These are phyloP conservation scores for Leptinotarsa rubiginosa DNA, from an alignment of 2,888 invertebrate species.

Conservation along the genomic window DNA sequence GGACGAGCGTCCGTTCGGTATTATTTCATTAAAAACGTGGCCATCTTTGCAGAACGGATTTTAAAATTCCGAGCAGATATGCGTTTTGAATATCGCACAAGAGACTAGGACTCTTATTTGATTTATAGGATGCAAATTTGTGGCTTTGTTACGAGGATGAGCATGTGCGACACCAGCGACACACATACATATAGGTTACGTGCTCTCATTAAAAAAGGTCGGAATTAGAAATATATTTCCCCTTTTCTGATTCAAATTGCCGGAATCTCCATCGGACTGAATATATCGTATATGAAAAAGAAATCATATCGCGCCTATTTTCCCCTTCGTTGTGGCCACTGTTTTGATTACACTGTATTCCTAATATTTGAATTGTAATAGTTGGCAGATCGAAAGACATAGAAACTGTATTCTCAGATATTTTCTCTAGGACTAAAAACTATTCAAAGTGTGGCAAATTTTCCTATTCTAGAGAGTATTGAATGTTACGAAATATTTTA, in stretches of 20 bases:
- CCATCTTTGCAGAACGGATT: constrained; percentile 65
- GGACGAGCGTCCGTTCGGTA: constrained; percentile 52
- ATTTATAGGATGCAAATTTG: constrained; percentile 61
- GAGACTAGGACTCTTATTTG: constrained; percentile 64
- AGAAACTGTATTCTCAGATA: no score
- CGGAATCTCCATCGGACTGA: not conserved
- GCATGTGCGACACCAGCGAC: constrained; percentile 19
- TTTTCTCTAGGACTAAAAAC: no score
- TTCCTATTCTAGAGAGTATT: no score
- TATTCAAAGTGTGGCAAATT: no score
- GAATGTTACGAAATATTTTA: no score
- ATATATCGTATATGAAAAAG: not conserved
- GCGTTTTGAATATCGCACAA: constrained; percentile 64
- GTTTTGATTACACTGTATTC: no score
- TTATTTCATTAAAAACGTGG: constrained; percentile 64
- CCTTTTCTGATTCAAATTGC: constrained; percentile 20
- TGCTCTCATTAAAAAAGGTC: constrained; percentile 51
- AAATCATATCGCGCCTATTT: no score
- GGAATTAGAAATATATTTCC: constrained; percentile 43
- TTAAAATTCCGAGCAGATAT: constrained; percentile 64
- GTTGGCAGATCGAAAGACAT: no score
- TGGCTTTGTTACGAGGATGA: constrained; percentile 42
- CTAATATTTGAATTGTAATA: no score
- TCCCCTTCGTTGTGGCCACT: no score
- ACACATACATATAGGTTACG: constrained; percentile 42